Evolutionary conservation across 2,888 invertebrate species (phyloP), one percentile per base, ranked within the genome.

Genomic region (Loripinus fragilis): DNA sequence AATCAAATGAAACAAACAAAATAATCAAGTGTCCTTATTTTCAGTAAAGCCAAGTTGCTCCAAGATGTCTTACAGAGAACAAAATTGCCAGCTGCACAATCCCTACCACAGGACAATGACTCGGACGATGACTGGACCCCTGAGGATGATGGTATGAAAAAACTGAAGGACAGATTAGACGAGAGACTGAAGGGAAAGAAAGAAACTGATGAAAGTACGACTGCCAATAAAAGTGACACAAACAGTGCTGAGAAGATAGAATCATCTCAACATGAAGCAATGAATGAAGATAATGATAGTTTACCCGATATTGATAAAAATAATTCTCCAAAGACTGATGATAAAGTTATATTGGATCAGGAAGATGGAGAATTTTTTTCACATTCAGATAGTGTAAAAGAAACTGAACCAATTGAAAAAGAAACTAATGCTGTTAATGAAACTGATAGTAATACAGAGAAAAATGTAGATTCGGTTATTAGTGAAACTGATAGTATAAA

Each of bases 41-140:
- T n/a, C 81, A 90, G 90, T 66, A 90, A 88, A 79, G 88, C 87
- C 8, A 82, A 81, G 67, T 79, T 87, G 17, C 80, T 90, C 28
- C 85, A 88, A 71, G 81, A 84, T 72, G 74, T 87, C 3, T 71
- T 88, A n/a, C 76, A 80, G 52, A 88, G 77, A 52, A 74, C 81
- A 12, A 80, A 83, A 76, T 41, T 80, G 15, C 74, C 79, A 35
- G 35, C 76, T 3, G 64, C 69, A 28, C 12, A 72, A n/a, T 74
- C 75, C 42, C 67, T 80, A 33, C 80, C 78, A 55, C 73, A 81
- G 50, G 71, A 75, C 35, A 78, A 77, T 76, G 73, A 76, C 52
- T 73, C 77, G 28, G 76, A 81, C 70, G 74, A 74, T 42, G 79
- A 79, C 25, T 80, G 80, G 78, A 71, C 78, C 52, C 78, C 80